Evolutionary conservation across 53 echinoderm and acorn worm species (phyloP), one percentile per base, ranked within the genome.

Genomic region (Echinometra lucunter): DNA sequence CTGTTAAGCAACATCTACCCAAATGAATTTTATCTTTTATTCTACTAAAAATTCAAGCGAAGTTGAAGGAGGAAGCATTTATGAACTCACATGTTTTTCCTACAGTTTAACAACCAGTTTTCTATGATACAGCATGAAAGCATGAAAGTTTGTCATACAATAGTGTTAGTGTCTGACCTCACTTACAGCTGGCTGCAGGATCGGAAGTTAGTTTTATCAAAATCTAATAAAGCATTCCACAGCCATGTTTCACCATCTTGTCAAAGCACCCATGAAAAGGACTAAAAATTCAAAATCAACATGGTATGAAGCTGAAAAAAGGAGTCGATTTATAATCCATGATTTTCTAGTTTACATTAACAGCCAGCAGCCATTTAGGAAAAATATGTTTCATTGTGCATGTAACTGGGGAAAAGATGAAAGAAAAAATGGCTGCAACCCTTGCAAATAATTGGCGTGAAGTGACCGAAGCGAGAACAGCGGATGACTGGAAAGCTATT

Each of bases 391-490:
- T 85, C 49, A 49, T 85, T 85, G 85, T 44, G 21, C 42, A 82
- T 82, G 74, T 44, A 25, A 80, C 80, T 6, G 23, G 44, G 81
- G 23, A 44, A 81, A 81, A 81, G 6, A 42, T 42, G 18, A 42
- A 12, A 21, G 23, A 30, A 88, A 49, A 89, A 28, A 40, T 57
- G 27, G 58, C 90, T 38, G 66, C 90, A 66, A n/a, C 90, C 90
- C 90, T 66, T 63, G 90, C 58, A 90, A 90, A 90, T 90, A 90
- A 90, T 90, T 90, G 58, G 90, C 38, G 57, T 90, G 90, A 90
- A 90, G 58, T 90, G 90, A 90, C 90, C 90, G 90, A 34, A 90
- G 66, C 90, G 63, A 40, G 58, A 32, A 90, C 90, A 28, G 66
- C 42, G 63, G 66, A 58, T 90, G 89, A 60, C 37, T 45, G 91